A percentile compares a stretch with the other conserved stretches of the same genome.
Conservation (phyloP, 2,888 invertebrate genomes). For the Lysandra coridon region DNA sequence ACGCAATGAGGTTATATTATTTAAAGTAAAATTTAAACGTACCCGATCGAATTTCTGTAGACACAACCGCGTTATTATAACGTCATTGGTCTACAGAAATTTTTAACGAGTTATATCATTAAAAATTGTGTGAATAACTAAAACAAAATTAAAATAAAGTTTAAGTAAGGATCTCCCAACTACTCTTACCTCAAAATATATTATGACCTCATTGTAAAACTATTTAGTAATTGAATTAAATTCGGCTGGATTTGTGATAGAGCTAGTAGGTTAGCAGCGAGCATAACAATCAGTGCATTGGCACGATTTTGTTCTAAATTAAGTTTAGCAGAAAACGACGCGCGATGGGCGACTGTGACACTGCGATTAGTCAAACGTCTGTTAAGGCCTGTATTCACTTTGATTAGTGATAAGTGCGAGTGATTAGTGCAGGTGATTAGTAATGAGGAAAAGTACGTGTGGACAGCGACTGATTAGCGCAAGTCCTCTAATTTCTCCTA, state of each 20-base stretch:
- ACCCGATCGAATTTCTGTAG: too few species aligned
- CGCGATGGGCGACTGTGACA: too few species aligned
- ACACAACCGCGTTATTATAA: too few species aligned
- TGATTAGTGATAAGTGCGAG: too few species aligned
- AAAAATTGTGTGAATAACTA: neutral
- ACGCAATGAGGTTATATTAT: neutral
- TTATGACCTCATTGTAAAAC: neutral
- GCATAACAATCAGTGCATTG: neutral
- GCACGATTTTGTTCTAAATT: neutral
- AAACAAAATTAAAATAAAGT: neutral
- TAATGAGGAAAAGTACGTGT: too few species aligned
- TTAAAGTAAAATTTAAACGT: neutral
- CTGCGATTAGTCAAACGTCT: too few species aligned
- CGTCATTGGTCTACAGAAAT: neutral
- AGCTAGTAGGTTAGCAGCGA: neutral
- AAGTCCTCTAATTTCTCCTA: too few species aligned
- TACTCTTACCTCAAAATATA: neutral
- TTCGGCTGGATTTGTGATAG: constrained; percentile 10
- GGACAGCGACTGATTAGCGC: too few species aligned
- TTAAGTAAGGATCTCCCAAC: neutral
- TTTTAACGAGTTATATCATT: neutral
- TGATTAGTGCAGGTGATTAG: too few species aligned
- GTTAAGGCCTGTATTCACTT: too few species aligned
- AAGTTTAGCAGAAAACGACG: neutral
- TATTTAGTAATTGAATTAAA: neutral